Evolutionary conservation across 2,888 invertebrate genomes (phyloP), one percentile per base, ranked within the genome.

Genomic region (Ornithoptera alexandrae): DNA sequence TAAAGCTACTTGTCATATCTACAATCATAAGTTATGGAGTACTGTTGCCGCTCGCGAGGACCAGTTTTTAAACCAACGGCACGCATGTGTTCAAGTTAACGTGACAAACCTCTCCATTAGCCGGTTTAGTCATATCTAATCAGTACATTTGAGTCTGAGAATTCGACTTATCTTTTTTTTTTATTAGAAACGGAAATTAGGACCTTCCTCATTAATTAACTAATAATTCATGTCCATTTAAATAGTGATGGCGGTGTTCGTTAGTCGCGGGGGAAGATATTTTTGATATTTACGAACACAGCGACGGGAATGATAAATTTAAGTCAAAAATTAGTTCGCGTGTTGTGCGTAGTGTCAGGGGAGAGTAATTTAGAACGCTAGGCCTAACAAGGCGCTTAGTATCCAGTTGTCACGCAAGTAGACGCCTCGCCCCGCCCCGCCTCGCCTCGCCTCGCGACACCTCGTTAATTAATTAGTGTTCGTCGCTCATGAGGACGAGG

Each of bases 381-480:
- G 68, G 69, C 71, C 73, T 73, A 70, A 76, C 67, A 74, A 73
- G 69, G 68, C 65, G 73, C 68, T 72, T 74, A 74, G 75, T 71
- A 63, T 66, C 64, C 50, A 65, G 62, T 66, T 70, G 74, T 75
- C 78, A 79, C 78, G 77, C 78, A 72, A 76, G 68, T 68, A 65
- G 65, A 65, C 62, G 66, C 66, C 65, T 63, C 68, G 61, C 71
- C 62, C 63, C 5, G 30, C 39, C 39, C 10, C 39, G 39, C 39
- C 39, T 39, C 5, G 30, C 39, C 39, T 8, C 39, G 39, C 39
- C 39, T 39, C 71, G 69, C 69, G 71, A 66, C 72, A 70, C 67
- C 67, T 63, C 72, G 24, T 46, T 77, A 75, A 76, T 78, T 77
- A 78, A 78, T 77, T 78, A 76, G 72, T 66, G 71, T 67, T 70